phyloP scores from a whole-genome alignment of 2,888 invertebrate species.

The Drosophila sordidula region DNA sequence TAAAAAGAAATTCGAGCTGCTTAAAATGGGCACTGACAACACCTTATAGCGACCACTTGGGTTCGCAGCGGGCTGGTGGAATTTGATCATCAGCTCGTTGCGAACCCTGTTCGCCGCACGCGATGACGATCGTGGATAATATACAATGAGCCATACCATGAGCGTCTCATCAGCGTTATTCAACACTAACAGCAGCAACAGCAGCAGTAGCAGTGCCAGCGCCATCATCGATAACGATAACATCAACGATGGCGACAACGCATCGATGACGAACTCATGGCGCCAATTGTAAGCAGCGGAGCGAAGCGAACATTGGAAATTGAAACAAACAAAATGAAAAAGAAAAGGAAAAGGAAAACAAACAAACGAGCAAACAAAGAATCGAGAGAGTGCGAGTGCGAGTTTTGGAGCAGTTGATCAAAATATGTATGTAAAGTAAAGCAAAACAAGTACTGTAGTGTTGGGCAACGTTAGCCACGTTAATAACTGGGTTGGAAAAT shows the following conservation, averaged over 20 bases:
- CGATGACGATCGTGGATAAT: constrained; percentile 86
- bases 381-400: constrained; percentile 54
- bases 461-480: constrained; percentile 55
- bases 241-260: constrained; percentile 24
- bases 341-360: no score
- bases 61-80: constrained; percentile 88
- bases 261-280: constrained; percentile 55
- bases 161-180: constrained; percentile 62
- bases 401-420: constrained; percentile 83
- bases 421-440: constrained; percentile 78
- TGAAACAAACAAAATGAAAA: constrained; percentile 14
- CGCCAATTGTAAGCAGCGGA: constrained; percentile 57
- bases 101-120: constrained; percentile 89
- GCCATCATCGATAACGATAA: constrained; percentile 14
- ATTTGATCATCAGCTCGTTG: constrained; percentile 89
- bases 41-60: constrained; percentile 85
- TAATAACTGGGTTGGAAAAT: constrained; percentile 33
- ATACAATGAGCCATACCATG: constrained; percentile 75
- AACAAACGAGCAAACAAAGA: constrained; percentile 30
- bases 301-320: constrained; percentile 79
- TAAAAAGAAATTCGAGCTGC: constrained; percentile 94
- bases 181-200: constrained; percentile 50
- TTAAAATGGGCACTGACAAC: constrained; percentile 91
- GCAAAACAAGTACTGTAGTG: constrained; percentile 50
- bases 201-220: constrained; percentile 34